Percentiles rank a stretch among this genome's conserved stretches.
Evolutionary conservation across 2,113 vertebrate species (phyloP).

Genomic region (Pelmatolapia mariae): DNA sequence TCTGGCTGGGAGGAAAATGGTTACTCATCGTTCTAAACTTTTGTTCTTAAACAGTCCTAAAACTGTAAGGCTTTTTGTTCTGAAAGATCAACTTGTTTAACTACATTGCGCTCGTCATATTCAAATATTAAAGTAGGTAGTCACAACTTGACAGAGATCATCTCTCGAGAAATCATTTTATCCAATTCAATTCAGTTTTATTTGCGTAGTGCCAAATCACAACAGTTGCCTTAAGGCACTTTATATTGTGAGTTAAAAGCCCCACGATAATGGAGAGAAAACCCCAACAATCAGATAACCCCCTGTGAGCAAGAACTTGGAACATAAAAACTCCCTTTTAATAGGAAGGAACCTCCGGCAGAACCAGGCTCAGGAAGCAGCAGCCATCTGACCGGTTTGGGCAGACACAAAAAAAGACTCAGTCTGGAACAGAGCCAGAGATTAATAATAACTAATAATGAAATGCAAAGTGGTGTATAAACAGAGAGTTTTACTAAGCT

Average conservation of each 20-base stretch:
- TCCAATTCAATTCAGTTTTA: neutral
- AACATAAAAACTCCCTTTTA: neutral
- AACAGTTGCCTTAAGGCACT: neutral
- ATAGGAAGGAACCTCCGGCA: neutral
- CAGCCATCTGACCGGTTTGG: neutral
- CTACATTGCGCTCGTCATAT: neutral
- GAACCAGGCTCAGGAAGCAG: neutral
- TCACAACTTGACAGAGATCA: neutral
- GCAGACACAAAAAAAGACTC: neutral
- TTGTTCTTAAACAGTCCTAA: neutral
- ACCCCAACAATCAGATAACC: neutral
- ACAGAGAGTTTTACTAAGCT: neutral
- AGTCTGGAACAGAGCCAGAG: neutral
- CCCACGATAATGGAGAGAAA: accelerated
- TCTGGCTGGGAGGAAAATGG: neutral
- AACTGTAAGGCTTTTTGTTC: neutral
- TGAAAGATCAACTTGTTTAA: neutral
- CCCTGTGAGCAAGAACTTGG: neutral
- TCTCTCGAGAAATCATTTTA: accelerated
- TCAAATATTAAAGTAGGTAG: neutral
- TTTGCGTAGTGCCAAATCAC: neutral
- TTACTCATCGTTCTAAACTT: neutral
- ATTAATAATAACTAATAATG: neutral
- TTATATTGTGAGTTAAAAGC: neutral
- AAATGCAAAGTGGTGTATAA: neutral